These are phyloP conservation scores for Dasysyrphus albostriatus DNA, from an alignment of 2,888 invertebrate species.

Conservation along the genomic window DNA sequence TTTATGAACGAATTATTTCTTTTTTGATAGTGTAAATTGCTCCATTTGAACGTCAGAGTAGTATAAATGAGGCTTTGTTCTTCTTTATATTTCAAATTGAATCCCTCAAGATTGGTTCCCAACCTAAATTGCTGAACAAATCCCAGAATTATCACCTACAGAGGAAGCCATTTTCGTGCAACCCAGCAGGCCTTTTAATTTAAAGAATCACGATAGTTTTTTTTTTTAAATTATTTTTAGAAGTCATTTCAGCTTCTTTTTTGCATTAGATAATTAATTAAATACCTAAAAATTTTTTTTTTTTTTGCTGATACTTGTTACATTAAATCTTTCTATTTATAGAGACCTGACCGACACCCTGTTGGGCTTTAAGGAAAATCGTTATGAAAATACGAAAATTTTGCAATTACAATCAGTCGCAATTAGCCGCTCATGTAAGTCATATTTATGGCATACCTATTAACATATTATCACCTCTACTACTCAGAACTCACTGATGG, in stretches of 20 bases:
- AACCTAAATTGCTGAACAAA: not conserved
- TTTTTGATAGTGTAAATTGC: too few relatives aligned
- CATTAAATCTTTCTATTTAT: constrained; percentile 17
- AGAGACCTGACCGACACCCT: not conserved
- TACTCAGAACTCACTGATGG: constrained; percentile 1
- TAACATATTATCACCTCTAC: constrained; percentile 52
- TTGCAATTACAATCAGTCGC: constrained; percentile 48
- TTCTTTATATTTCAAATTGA: not conserved
- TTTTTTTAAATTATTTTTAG: too few relatives aligned
- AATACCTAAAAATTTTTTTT: too few relatives aligned
- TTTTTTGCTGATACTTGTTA: constrained; percentile 9
- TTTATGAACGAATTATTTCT: too few relatives aligned
- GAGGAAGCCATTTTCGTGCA: not conserved
- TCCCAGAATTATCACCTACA: not conserved
- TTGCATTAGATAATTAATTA: not conserved
- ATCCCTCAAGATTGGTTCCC: not conserved
- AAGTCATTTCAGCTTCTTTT: not conserved
- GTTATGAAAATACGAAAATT: constrained; percentile 14
- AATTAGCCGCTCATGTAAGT: constrained; percentile 63
- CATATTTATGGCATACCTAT: constrained; percentile 43
- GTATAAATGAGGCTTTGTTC: too few relatives aligned
- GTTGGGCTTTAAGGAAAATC: not conserved
- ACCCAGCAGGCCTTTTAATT: not conserved
- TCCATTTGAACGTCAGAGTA: too few relatives aligned
- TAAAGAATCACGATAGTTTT: not conserved